phyloP scores from a whole-genome alignment of 2,113 vertebrate genomes.

The Morone chrysops region DNA sequence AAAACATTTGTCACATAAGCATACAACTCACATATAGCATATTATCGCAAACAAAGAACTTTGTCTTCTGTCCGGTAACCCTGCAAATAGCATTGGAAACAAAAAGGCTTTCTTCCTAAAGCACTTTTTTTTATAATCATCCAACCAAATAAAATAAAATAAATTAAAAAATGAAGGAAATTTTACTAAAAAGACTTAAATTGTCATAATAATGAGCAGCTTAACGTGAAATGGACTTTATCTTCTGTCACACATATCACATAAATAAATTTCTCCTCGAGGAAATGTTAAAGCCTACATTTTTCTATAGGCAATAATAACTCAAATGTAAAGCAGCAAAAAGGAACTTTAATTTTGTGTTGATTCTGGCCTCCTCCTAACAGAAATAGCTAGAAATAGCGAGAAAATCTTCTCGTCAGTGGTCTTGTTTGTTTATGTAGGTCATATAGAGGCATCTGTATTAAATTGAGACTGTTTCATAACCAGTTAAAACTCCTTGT shows the following conservation, averaged over 20 bases:
- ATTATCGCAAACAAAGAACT: not conserved
- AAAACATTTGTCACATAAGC: not conserved
- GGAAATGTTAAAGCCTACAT: not conserved
- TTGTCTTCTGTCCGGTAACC: not conserved
- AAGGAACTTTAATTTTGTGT: too few species aligned
- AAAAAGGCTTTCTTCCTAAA: not conserved
- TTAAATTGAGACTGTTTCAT: too few species aligned
- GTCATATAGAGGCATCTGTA: too few species aligned
- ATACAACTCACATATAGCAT: not conserved
- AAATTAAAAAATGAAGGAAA: not conserved
- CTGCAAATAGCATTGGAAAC: not conserved
- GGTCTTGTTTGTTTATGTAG: too few species aligned
- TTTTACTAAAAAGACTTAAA: not conserved
- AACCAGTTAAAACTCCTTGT: too few species aligned
- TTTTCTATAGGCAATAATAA: not conserved
- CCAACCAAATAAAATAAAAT: too few species aligned
- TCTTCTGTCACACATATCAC: not conserved
- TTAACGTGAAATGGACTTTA: not conserved
- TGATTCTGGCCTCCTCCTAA: too few species aligned
- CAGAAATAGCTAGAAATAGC: too few species aligned
- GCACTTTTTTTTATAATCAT: not conserved
- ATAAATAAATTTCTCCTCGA: not conserved
- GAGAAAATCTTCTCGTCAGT: too few species aligned
- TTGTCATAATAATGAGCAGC: not conserved
- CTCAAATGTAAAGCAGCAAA: not conserved